Percentiles rank a stretch among this genome's conserved stretches.
phyloP scores from a whole-genome alignment of 2,888 invertebrate genomes.

The Chrysopilus asiliformis region DNA sequence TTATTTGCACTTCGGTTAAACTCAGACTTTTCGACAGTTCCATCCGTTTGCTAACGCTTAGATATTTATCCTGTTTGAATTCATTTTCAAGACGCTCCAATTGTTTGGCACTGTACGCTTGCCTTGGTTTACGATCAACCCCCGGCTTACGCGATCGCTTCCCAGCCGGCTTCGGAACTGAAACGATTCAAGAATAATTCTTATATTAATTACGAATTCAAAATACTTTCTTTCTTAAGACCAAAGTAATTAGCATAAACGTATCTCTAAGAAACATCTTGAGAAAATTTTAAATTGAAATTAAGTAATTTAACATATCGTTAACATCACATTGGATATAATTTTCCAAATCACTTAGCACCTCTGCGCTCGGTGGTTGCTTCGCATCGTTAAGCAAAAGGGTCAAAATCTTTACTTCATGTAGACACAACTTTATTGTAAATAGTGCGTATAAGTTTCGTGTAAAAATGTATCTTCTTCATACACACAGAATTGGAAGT shows the following conservation, averaged over 20 bases:
- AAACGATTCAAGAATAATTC: slow-evolving; percentile 18
- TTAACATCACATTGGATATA: too few species aligned
- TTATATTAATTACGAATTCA: not conserved
- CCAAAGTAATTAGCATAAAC: not conserved
- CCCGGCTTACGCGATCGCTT: slow-evolving; percentile 75
- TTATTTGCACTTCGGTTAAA: slow-evolving; percentile 89
- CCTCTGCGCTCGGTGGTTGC: too few species aligned
- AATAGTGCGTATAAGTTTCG: too few species aligned
- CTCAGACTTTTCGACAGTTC: slow-evolving; percentile 79
- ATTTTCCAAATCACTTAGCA: too few species aligned
- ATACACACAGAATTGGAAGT: too few species aligned
- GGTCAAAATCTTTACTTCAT: too few species aligned
- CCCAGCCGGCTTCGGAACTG: slow-evolving; percentile 67
- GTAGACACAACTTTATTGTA: too few species aligned
- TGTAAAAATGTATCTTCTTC: too few species aligned
- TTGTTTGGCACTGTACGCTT: slow-evolving; percentile 92
- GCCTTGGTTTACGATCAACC: slow-evolving; percentile 85
- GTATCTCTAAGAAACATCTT: not conserved
- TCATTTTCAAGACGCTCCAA: slow-evolving; percentile 82
- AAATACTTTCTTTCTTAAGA: too few species aligned
- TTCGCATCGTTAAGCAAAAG: too few species aligned
- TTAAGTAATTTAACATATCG: not conserved
- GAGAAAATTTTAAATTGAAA: not conserved
- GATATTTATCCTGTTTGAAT: slow-evolving; percentile 90
- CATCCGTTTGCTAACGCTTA: slow-evolving; percentile 90